A percentile compares a stretch with the other conserved stretches of the same genome.
These are phyloP conservation scores for Dendrolimus punctatus DNA, from an alignment of 1,140 invertebrate genomes.

Conservation along the genomic window DNA sequence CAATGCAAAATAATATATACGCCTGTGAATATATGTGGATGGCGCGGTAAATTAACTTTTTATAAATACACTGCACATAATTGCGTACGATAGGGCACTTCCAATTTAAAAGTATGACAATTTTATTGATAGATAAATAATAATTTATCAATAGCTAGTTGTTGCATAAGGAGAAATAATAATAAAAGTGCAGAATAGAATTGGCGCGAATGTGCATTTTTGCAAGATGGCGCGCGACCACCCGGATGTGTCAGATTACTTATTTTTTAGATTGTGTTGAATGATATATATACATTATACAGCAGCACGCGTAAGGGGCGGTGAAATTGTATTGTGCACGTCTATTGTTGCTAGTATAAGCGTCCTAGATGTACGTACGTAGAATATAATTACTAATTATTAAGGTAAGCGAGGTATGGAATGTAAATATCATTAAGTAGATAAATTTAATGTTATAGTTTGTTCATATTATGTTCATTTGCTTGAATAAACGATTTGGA, in stretches of 20 bases:
- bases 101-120: slow-evolving; percentile 27
- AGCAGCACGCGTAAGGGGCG: slow-evolving; percentile 4
- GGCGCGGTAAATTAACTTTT: no score
- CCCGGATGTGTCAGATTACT: slow-evolving; percentile 17
- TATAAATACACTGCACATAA: no score
- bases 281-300: slow-evolving; percentile 9
- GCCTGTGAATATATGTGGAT: no score
- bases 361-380: slow-evolving; percentile 45
- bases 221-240: slow-evolving; percentile 9
- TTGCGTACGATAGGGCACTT: slow-evolving; percentile 12
- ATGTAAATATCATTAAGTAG: slow-evolving; percentile 71
- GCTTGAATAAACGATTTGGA: slow-evolving; percentile 71
- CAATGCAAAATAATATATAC: no score
- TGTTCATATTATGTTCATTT: slow-evolving; percentile 71
- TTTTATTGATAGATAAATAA: slow-evolving; percentile 22
- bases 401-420: slow-evolving; percentile 55
- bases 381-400: slow-evolving; percentile 33
- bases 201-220: slow-evolving; percentile 22
- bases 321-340: slow-evolving; percentile 48
- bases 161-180: slow-evolving; percentile 38
- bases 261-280: slow-evolving; percentile 21
- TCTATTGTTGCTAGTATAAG: slow-evolving; percentile 44
- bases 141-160: slow-evolving; percentile 40
- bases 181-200: slow-evolving; percentile 54
- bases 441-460: slow-evolving; percentile 71